Evolutionary conservation across 1,140 invertebrate species (phyloP).

Genomic region (Drosophila arawakana): DNA sequence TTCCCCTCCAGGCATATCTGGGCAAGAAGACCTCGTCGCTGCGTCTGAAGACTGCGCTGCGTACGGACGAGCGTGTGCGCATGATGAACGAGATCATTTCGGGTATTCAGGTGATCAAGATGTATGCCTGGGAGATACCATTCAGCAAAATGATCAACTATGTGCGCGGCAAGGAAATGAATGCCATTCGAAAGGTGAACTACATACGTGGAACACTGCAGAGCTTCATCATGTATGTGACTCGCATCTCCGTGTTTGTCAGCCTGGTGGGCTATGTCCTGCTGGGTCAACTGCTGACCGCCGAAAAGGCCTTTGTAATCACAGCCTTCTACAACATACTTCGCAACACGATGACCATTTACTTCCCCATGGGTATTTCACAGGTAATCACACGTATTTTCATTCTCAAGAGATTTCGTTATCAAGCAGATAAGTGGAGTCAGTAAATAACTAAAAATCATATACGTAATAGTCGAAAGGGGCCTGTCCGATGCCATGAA

Average conservation of each 20-base stretch:
- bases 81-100: constrained; percentile 85
- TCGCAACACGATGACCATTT: constrained; percentile 90
- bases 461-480: too few relatives aligned
- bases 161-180: constrained; percentile 86
- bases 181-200: constrained; percentile 87
- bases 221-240: constrained; percentile 90
- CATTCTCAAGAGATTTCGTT: too few relatives aligned
- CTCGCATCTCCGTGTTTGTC: constrained; percentile 91
- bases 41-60: constrained; percentile 88
- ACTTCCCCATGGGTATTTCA: constrained; percentile 89
- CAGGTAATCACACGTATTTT: constrained; percentile 64
- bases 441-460: too few relatives aligned
- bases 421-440: too few relatives aligned
- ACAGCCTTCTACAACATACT: constrained; percentile 91
- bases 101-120: constrained; percentile 96
- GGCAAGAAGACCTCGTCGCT: constrained; percentile 89
- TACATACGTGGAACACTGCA: constrained; percentile 90
- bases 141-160: constrained; percentile 88
- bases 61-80: constrained; percentile 93
- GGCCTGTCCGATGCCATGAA: too few relatives aligned
- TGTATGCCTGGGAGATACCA: constrained; percentile 95
- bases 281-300: constrained; percentile 85
- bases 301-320: constrained; percentile 90
- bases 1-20: constrained; percentile 93
- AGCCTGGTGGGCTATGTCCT: constrained; percentile 91